Evolutionary conservation across 2,797 vertebrate genomes (phyloP), one percentile per base, ranked within the genome.

Genomic region (Sebastes melanostomus): DNA sequence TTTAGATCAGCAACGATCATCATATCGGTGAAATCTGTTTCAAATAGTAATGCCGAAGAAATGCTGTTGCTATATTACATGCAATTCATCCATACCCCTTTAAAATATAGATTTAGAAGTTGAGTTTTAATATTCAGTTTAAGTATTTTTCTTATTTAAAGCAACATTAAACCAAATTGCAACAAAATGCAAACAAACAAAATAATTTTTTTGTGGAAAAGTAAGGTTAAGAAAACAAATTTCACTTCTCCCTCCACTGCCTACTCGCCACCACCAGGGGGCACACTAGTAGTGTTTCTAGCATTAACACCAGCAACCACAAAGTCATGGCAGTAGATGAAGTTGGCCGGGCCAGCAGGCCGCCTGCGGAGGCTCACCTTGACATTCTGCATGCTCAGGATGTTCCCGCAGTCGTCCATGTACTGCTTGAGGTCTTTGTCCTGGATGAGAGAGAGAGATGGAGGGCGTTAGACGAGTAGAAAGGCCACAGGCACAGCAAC

Each of bases 381-480:
- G 82, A 98, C 98, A 86, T 98, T 98, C 91, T 98, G 97, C 97
- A 98, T 97, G 88, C 97, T 98, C 97, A 98, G 98, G 91, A 98
- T 98, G 92, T 97, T 98, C 72, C 98, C 97, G 84, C 97, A 98
- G 93, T 98, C 97, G 77, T 98, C 98, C 98, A 98, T 98, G 91
- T 98, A 98, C 93, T 98, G 98, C 89, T 98, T 98, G 84, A 98
- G 94, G 92, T 98, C 98, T 94, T 98, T 98, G 93, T 98, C 98
- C 97, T 98, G 58, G 91, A 94, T 2, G 6, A 67, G 27, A 50
- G 46, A 58, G 22, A 50, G 42, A 20, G 38, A 58, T 29, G n/a
- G 42, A 46, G 76, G 32, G 27, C 1, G 4, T 83, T 36, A 78
- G 50, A 42, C 8, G 68, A 60, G 65, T 5, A 25, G 12, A 61